phyloP scores from a whole-genome alignment of 2,888 invertebrate genomes.

The Tipula helvola region DNA sequence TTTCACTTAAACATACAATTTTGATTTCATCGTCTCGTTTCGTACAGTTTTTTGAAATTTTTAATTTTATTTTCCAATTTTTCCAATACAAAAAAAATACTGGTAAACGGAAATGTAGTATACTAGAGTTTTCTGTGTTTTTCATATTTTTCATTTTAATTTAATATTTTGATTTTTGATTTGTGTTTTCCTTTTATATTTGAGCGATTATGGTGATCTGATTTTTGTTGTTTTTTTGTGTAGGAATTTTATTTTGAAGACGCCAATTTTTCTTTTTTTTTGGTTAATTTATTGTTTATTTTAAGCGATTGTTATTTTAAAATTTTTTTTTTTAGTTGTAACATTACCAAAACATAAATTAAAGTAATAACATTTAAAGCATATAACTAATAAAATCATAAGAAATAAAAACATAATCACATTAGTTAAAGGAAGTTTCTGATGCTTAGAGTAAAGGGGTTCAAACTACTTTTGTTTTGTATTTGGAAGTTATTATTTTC shows the following conservation, averaged over 20 bases:
- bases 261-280: not conserved
- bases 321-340: not conserved
- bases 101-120: constrained; percentile 40
- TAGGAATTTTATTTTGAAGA: not conserved
- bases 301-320: not conserved
- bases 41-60: constrained; percentile 11
- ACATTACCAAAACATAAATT: not conserved
- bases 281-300: not conserved
- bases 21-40: not conserved
- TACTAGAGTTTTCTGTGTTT: constrained; percentile 17
- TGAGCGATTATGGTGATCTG: not conserved
- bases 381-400: not conserved
- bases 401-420: not conserved
- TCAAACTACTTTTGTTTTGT: not conserved
- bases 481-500: not conserved
- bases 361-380: not conserved
- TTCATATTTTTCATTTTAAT: not conserved
- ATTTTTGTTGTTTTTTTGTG: not conserved
- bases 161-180: not conserved
- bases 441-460: not conserved
- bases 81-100: constrained; percentile 18
- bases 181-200: not conserved
- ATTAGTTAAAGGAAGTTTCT: not conserved
- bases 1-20: constrained; percentile 4
- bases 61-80: constrained; percentile 28